These are phyloP conservation scores for Apteryx owenii DNA, from an alignment of 2,113 vertebrate species.

Conservation along the genomic window DNA sequence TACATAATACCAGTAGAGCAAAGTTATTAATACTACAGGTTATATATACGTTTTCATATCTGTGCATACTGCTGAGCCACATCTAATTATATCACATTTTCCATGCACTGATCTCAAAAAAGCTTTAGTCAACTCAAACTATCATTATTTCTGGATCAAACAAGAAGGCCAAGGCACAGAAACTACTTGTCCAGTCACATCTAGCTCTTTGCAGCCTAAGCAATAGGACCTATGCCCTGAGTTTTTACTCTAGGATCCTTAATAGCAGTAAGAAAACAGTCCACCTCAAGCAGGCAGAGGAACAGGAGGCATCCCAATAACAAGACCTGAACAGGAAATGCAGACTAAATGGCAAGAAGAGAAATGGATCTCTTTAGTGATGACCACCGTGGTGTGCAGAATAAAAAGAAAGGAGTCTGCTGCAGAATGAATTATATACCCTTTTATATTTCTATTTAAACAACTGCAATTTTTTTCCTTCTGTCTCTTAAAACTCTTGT, in stretches of 20 bases:
- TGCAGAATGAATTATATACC: not conserved
- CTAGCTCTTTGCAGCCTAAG: not conserved
- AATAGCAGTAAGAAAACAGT: not conserved
- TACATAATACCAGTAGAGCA: not conserved
- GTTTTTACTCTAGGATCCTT: not conserved
- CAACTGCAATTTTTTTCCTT: not conserved
- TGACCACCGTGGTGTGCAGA: not conserved
- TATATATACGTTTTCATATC: fast-evolving
- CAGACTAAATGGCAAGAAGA: not conserved
- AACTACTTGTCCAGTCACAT: not conserved
- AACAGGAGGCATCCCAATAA: not conserved
- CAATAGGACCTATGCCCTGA: not conserved
- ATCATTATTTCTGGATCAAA: not conserved
- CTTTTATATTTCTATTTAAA: not conserved
- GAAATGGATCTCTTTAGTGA: not conserved
- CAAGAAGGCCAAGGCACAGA: not conserved
- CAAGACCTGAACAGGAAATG: not conserved
- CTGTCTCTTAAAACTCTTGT: not conserved
- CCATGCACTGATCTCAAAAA: not conserved
- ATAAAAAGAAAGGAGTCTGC: not conserved
- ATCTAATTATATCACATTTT: not conserved
- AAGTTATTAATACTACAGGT: not conserved
- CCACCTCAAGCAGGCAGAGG: not conserved
- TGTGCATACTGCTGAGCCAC: not conserved
- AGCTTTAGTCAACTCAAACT: not conserved